Evolutionary conservation across 2,888 invertebrate species (phyloP).

Genomic region (Polietes domitor): DNA sequence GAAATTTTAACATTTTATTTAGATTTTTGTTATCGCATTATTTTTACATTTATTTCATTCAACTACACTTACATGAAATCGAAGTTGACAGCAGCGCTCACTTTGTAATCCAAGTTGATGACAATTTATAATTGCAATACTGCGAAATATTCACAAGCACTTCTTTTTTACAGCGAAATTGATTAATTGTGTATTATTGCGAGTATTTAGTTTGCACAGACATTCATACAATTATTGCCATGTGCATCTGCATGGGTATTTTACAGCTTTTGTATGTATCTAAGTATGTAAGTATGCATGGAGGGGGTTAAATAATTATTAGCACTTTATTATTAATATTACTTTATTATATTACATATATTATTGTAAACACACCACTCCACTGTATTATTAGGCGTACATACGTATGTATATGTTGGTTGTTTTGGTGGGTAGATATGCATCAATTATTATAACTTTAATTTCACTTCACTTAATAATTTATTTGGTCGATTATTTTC

Average conservation of each 20-base stretch:
- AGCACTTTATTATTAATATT: conserved; percentile 5
- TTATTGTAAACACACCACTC: neutral
- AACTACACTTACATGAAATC: neutral
- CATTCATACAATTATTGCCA: too few relatives aligned
- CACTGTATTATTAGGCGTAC: neutral
- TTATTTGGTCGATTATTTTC: neutral
- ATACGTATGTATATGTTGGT: conserved; percentile 1
- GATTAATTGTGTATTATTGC: neutral
- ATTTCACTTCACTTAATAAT: conserved; percentile 16
- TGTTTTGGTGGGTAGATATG: neutral
- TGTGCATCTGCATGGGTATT: too few relatives aligned
- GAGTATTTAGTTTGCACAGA: neutral
- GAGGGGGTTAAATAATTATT: conserved; percentile 2
- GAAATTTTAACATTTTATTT: too few relatives aligned
- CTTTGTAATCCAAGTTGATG: conserved; percentile 3
- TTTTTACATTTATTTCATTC: too few relatives aligned
- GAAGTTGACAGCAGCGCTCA: neutral
- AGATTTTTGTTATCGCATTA: too few relatives aligned
- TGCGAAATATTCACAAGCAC: conserved; percentile 18
- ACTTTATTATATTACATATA: conserved; percentile 6
- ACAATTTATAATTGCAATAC: neutral
- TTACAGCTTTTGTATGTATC: neutral
- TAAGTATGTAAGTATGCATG: conserved; percentile 3
- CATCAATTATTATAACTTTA: conserved; percentile 4
- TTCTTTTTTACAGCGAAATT: conserved; percentile 1